Evolutionary conservation across 1,140 invertebrate genomes (phyloP), one percentile per base, ranked within the genome.

Genomic region (Lasaia peninsularis): DNA sequence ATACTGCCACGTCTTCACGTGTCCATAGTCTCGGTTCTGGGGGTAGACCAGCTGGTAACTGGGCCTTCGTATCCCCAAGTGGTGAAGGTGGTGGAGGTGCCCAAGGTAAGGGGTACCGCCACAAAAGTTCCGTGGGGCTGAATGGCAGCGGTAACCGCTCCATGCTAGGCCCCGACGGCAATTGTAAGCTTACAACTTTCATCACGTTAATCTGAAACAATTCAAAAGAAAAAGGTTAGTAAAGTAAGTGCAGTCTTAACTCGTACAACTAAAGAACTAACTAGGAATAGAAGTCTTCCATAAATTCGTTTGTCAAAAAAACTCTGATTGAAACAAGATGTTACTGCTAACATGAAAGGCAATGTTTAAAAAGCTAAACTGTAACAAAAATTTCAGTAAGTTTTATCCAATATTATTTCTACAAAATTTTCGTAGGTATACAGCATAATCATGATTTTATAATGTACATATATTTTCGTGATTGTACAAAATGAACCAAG

Each of bases 1-100:
- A 98, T 16, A 94, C 91, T 9, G 92, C 90, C 1, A 98, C 97
- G 78, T 98, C 96, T 66, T 98, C 96, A 66, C 97, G 92, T 21
- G 93, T 94, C 97, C 97, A 99, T 11, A 95, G 82, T 68, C 96
- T 91, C 9, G 97, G 97, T 90, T 98, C 97, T 65, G 94, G 93
- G 4, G 95, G 95, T 65, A 97, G 87, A 65, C 92, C 93, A 5
- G 92, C 91, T 6, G 96, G 96, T 57, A 97, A 87, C 75, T 97
- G 95, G 21, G 94, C 94, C 83, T 96, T 97, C 68, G 96, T 94
- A 76, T 97, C 96, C 37, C 95, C 89, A n/a, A 95, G 88, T 11
- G 94, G 93, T 2, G 93, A 94, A 48, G 92, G 92, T 53, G 92
- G 91, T 32, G 91, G 90, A 14, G 86, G 86, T 20, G 93, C 91